Evolutionary conservation across 2,797 vertebrate genomes (phyloP).

Genomic region (Phalanger gymnotis): DNA sequence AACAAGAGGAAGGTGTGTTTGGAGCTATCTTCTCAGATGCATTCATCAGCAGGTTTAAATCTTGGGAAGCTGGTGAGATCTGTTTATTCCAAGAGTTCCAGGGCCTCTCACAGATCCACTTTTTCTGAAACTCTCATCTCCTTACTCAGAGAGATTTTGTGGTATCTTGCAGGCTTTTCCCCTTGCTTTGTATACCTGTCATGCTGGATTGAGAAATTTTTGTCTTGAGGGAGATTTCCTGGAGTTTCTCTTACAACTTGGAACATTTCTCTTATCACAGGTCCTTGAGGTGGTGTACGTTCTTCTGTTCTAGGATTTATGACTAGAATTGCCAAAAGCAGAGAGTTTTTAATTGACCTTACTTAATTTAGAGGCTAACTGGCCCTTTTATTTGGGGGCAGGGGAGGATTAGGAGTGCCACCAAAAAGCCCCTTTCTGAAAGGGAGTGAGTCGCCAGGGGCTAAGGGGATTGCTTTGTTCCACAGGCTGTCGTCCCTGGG

Average conservation of each 20-base stretch:
- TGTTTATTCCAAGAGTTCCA: neutral
- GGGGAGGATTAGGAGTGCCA: neutral
- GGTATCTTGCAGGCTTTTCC: neutral
- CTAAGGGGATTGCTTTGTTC: conserved; percentile 66
- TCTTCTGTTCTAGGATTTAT: neutral
- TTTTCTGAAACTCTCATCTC: neutral
- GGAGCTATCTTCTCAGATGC: neutral
- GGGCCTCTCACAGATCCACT: neutral
- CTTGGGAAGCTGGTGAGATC: neutral
- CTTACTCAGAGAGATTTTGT: neutral
- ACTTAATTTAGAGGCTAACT: neutral
- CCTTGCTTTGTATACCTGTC: neutral
- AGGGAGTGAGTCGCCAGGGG: neutral
- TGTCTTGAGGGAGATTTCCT: neutral
- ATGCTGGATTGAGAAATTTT: neutral
- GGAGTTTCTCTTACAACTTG: neutral
- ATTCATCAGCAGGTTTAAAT: neutral
- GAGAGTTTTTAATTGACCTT: neutral
- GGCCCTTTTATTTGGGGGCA: neutral
- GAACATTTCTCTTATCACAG: neutral
- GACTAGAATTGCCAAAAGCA: neutral
- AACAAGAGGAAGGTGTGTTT: conserved; percentile 86
- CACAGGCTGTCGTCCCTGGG: conserved; percentile 87
- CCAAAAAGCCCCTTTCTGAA: neutral
- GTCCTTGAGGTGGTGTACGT: neutral